Evolutionary conservation across 2,113 vertebrate genomes (phyloP), one percentile per base, ranked within the genome.

Genomic region (Talpa occidentalis): DNA sequence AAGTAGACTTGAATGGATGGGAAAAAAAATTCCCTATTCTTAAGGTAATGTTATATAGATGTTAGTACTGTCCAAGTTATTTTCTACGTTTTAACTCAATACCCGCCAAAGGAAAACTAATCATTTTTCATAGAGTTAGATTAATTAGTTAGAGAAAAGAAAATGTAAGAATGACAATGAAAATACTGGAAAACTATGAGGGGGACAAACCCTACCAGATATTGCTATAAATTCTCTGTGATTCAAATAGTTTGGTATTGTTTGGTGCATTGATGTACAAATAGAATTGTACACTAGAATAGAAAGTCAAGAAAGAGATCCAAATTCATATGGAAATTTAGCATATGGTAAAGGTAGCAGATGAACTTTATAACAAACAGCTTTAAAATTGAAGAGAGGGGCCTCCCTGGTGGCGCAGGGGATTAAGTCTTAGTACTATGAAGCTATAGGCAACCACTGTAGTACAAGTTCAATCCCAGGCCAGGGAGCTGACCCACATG

Each of bases 291-390:
- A n/a, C 42, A 74, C 3, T 40, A 40, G 42, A 70, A 49, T 56
- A 90, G 52, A 90, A 83, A 84, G 56, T 72, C 47, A 62, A 76
- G 70, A 88, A 60, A 54, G 32, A 88, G 78, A 92, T 17, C 9
- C 49, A 77, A 59, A 69, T 42, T 44, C 15, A 40, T 73, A 54
- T 37, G 77, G 62, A 77, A 82, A 92, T 83, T 77, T 70, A 77
- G 44, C 32, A 62, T 37, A 24, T 70, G 70, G 62, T 70, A 52
- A 81, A 76, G 47, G 28, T 17, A 22, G 30, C 16, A 42, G 30
- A 47, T 77, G 35, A 87, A 83, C 42, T 62, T 88, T 82, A 52
- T 37, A 77, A 54, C 44, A 88, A 92, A 89, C 30, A 44, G 77
- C 40, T 88, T 70, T 69, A 77, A 82, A 90, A 90, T 30, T 42